Base-by-base conservation (phyloP, 2,113 vertebrate genomes). In the Macaca nemestrina region DNA sequence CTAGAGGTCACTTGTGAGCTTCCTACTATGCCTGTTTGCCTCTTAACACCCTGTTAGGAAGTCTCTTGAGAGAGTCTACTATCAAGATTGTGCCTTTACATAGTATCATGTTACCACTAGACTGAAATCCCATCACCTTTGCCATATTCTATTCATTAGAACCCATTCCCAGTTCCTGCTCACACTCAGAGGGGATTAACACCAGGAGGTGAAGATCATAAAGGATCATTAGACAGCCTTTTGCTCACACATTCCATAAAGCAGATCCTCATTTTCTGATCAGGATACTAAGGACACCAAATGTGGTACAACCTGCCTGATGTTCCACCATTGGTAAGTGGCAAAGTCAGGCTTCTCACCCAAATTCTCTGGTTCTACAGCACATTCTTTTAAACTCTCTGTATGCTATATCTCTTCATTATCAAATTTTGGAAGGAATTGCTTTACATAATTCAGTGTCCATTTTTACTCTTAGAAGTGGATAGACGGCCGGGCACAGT, bases 121-220 rank as follows among this genome's bases (percentile, higher is more conserved):
- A 70, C 5, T 55, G 5, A 14, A 32, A 85, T 30, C 13, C 8
- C 43, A 93, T 79, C 8, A 38, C n/a, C 9, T 85, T 80, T 85
- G 27, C 22, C 22, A 79, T 61, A 79, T n/a, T 68, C 30, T 84
- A 32, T 84, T 84, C 10, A 1, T 64, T 72, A 79, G 50, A 73
- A 48, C 8, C 8, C 79, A 84, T 22, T 35, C 23, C 35, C 14
- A 83, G 23, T 23, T 43, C 11, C 76, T 61, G 6, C 59, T 73
- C 32, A 70, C 2, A 38, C 13, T 72, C 78, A 94, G 14, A 55
- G 52, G 52, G 16, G 27, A 14, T 86, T 16, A 72, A 43, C 10
- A 48, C 0, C 2, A 40, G 27, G 38, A 27, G 5, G 10, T 11
- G 2, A 27, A 5, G 6, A 22, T 18, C 2, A 8, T 10, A 73